Evolutionary conservation across 2,113 vertebrate species (phyloP).

Genomic region (Heterotilapia buettikoferi): DNA sequence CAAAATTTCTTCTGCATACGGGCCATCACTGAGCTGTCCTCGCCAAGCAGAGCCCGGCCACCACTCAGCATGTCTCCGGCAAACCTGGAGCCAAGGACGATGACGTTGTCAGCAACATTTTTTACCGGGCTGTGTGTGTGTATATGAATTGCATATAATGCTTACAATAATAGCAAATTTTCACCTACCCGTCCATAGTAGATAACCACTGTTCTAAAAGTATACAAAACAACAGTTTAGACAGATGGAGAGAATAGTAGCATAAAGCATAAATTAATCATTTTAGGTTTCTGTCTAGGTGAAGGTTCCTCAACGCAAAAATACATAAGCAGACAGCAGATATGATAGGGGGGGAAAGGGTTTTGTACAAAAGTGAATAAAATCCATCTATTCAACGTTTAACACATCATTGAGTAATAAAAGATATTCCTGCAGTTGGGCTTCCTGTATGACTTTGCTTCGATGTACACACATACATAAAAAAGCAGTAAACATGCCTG

Average conservation of each 20-base stretch:
- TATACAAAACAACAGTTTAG: not conserved
- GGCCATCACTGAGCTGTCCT: constrained; percentile 74
- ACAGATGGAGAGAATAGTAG: not conserved
- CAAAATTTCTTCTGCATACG: constrained; percentile 85
- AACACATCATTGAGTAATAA: not conserved
- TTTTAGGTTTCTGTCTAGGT: not conserved
- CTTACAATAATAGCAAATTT: not conserved
- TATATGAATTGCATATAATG: not conserved
- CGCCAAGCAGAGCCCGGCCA: constrained; percentile 61
- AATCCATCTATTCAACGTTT: not conserved
- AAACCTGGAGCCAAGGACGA: constrained; percentile 39
- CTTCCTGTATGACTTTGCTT: not conserved
- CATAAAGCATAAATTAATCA: not conserved
- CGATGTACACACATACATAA: not conserved
- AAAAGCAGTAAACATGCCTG: not conserved
- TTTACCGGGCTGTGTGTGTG: not conserved
- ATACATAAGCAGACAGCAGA: not conserved
- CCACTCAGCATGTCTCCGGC: constrained; percentile 69
- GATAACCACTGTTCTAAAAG: not conserved
- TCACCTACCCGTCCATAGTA: constrained; percentile 59
- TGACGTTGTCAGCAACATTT: not conserved
- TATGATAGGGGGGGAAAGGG: not conserved
- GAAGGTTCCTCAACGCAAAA: not conserved
- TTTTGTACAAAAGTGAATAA: not conserved
- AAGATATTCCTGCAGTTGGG: not conserved